phyloP scores from a whole-genome alignment of 2,888 invertebrate genomes.

The Microplitis manilae region DNA sequence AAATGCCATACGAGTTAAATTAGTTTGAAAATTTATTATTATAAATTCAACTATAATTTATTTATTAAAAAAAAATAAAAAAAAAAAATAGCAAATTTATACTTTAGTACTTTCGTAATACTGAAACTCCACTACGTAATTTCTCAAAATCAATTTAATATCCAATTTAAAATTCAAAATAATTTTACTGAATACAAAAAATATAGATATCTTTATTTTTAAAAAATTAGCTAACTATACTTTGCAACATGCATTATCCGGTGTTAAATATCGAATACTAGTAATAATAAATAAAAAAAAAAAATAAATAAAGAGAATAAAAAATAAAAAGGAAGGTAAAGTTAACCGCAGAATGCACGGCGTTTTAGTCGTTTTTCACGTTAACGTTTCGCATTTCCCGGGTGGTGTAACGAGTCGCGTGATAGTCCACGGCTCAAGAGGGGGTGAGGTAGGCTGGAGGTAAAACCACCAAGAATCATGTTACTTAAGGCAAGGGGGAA shows the following conservation, averaged over 20 bases:
- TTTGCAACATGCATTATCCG: neutral
- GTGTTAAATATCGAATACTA: constrained; percentile 7
- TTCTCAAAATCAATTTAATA: neutral
- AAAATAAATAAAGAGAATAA: neutral
- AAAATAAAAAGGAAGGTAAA: neutral
- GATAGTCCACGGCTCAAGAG: constrained; percentile 12
- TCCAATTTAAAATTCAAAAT: neutral
- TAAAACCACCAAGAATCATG: constrained; percentile 31
- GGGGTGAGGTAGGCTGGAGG: constrained; percentile 30
- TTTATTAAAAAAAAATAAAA: neutral
- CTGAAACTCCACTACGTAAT: neutral
- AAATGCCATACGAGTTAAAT: constrained; percentile 1
- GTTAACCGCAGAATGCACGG: constrained; percentile 6
- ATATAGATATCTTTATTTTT: neutral
- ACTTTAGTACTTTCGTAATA: neutral
- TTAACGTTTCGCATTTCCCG: constrained; percentile 34
- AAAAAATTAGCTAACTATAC: neutral
- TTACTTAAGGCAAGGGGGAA: constrained; percentile 17
- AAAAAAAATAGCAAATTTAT: neutral
- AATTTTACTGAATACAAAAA: neutral
- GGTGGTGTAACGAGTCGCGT: constrained; percentile 34
- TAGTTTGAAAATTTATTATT: neutral
- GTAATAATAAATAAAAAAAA: constrained; percentile 5
- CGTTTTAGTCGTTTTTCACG: constrained; percentile 42
- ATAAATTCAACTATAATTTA: neutral